Conservation (phyloP, 2,113 vertebrate genomes). For the Drymodes brunneopygia region DNA sequence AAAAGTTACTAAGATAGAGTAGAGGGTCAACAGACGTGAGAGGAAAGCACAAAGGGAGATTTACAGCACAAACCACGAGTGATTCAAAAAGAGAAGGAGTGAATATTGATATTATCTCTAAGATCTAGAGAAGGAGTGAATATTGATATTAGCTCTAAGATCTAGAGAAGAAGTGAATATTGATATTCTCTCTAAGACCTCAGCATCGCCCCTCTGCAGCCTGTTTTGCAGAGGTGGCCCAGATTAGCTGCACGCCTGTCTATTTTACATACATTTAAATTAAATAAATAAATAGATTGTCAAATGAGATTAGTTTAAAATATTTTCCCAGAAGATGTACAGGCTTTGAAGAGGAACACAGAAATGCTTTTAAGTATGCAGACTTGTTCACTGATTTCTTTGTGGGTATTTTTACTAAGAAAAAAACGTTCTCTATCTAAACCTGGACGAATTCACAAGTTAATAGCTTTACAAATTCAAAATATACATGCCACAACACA, state of each 20-base stretch:
- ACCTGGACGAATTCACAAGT: not conserved
- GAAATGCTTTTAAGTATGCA: not conserved
- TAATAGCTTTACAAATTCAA: not conserved
- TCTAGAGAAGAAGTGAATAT: not conserved
- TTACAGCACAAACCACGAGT: not conserved
- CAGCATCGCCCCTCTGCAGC: not conserved
- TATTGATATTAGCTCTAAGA: not conserved
- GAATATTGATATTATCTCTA: not conserved
- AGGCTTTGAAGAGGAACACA: not conserved
- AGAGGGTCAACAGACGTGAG: not conserved
- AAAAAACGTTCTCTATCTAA: not conserved
- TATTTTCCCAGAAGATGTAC: not conserved
- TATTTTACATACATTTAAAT: not conserved
- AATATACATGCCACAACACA: not conserved
- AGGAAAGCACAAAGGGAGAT: not conserved
- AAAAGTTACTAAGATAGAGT: not conserved
- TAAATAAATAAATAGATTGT: slow-evolving; percentile 25
- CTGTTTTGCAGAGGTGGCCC: not conserved
- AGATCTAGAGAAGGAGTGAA: not conserved
- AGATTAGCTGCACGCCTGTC: not conserved
- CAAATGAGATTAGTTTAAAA: slow-evolving; percentile 18
- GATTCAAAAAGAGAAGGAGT: not conserved
- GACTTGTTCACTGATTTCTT: not conserved
- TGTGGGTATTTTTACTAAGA: not conserved
- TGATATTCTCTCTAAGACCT: not conserved